Base-by-base conservation (phyloP, 2,888 invertebrate genomes). In the Caenorhabditis plicata region DNA sequence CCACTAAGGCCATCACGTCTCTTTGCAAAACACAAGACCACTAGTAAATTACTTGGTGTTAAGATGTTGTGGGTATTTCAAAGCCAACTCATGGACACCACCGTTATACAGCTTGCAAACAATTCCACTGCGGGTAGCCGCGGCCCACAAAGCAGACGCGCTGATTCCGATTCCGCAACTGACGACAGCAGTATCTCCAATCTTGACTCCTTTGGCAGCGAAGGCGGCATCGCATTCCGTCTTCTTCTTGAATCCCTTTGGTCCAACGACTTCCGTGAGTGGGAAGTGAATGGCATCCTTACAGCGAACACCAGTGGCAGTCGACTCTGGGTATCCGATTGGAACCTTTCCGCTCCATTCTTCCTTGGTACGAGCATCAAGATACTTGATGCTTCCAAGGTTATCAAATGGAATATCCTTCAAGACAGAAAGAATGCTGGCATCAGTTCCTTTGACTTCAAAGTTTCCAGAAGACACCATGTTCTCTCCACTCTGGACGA, bases 181-280 rank as follows among this genome's bases (percentile, higher is more conserved):
- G 20, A 51, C 35, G 22, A 54, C 44, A 4, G 54, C 54, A 29
- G 39, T 54, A 47, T 61, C 51, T n/a, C 61, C 61, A 20, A 40
- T 47, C 27, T 54, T 50, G 43, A 61, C 51, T 41, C 54, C 54
- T 26, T 51, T 50, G 35, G 54, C 54, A 31, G 54, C 54, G 40
- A 61, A 54, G 3, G 61, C 61, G 19, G 42, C 43, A 38, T 61
- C 61, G 23, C 43, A 43, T n/a, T 61, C 61, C 8, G 47, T 43
- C 61, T 61, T 61, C 61, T 61, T 61, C 54, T 61, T 61, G 47
- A 43, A 43, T 41, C 61, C 61, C 54, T 61, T 61, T 33, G 61
- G 44, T 22, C 45, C 61, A 35, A 47, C 40, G 25, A 61, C 47
- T 27, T 61, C 54, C 4, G 32, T 20, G n/a, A 61, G 36, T 25